Conservation (phyloP, 92 coral and sea anemone species). For the Diadumene lineata region DNA sequence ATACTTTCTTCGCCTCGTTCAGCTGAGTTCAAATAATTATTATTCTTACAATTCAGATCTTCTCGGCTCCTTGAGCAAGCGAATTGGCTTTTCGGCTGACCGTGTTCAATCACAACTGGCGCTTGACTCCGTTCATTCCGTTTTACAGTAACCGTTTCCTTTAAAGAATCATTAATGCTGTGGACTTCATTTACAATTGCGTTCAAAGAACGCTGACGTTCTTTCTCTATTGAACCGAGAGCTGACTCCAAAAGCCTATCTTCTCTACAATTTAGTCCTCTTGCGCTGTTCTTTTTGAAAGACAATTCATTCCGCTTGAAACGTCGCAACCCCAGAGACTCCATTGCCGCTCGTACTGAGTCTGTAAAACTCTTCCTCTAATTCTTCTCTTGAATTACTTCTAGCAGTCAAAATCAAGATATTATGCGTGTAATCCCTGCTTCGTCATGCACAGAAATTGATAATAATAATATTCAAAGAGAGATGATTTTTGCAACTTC, state of each 20-base stretch:
- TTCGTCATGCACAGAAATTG: no score
- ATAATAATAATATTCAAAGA: no score
- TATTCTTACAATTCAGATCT: background rate
- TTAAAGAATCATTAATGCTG: slow-evolving; percentile 10
- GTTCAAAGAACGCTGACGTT: slow-evolving; percentile 10
- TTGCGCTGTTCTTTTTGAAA: slow-evolving; percentile 12
- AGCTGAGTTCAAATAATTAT: background rate
- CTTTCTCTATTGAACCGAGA: slow-evolving; percentile 24
- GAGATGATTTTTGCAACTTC: no score
- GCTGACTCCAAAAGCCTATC: slow-evolving; percentile 24
- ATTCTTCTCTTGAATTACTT: background rate
- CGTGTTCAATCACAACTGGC: background rate
- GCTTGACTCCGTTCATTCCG: background rate
- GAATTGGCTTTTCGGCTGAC: background rate
- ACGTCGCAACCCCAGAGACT: slow-evolving; percentile 1
- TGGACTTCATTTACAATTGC: slow-evolving; percentile 24
- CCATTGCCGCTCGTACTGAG: no score
- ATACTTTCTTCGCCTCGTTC: background rate
- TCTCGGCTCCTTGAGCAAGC: background rate
- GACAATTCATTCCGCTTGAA: slow-evolving; percentile 21
- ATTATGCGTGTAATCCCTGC: no score
- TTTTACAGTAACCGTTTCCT: slow-evolving; percentile 18
- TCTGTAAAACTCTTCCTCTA: background rate
- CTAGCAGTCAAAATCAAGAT: background rate
- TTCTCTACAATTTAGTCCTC: slow-evolving; percentile 25